A percentile compares a stretch with the other conserved stretches of the same genome.
These are phyloP conservation scores for Amphibalanus amphitrite DNA, from an alignment of 1,140 invertebrate species.

Conservation along the genomic window DNA sequence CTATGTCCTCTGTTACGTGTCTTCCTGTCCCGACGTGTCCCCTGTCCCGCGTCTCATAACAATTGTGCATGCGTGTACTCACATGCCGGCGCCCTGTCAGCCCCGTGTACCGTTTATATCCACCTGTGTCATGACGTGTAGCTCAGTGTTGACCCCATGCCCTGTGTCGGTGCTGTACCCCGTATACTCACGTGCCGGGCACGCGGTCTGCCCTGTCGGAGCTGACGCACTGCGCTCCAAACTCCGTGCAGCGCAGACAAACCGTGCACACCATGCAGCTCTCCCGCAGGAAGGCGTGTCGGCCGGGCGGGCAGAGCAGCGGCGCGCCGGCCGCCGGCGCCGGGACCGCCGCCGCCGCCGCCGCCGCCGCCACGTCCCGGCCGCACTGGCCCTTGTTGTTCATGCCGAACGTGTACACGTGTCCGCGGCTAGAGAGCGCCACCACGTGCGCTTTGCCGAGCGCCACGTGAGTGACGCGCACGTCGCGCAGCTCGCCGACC, in stretches of 20 bases:
- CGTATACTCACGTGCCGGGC: slow-evolving; percentile 61
- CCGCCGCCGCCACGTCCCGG: slow-evolving; percentile 37
- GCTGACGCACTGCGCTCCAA: slow-evolving; percentile 65
- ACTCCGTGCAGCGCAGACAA: slow-evolving; percentile 87
- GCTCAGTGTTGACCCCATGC: too few species aligned
- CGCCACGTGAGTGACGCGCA: slow-evolving; percentile 62
- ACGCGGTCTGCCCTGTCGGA: slow-evolving; percentile 55
- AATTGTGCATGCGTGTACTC: too few species aligned
- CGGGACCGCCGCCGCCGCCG: slow-evolving; percentile 14
- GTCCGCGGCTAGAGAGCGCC: slow-evolving; percentile 68
- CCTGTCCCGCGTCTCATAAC: too few species aligned
- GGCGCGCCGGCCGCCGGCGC: slow-evolving; percentile 27
- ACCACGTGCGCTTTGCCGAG: slow-evolving; percentile 91
- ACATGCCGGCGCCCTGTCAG: too few species aligned
- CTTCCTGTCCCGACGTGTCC: too few species aligned
- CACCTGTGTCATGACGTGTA: too few species aligned
- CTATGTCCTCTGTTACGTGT: too few species aligned
- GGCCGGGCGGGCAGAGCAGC: slow-evolving; percentile 44
- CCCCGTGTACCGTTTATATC: too few species aligned
- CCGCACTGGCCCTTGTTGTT: slow-evolving; percentile 98
- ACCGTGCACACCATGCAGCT: slow-evolving; percentile 76
- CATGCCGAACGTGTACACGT: slow-evolving; percentile 87
- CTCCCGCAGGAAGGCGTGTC: slow-evolving; percentile 62
- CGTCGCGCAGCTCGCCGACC: slow-evolving; percentile 46
- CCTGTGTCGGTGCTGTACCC: too few species aligned